Base-by-base conservation (phyloP, 1,140 invertebrate genomes). In the Diorhabda carinulata region DNA sequence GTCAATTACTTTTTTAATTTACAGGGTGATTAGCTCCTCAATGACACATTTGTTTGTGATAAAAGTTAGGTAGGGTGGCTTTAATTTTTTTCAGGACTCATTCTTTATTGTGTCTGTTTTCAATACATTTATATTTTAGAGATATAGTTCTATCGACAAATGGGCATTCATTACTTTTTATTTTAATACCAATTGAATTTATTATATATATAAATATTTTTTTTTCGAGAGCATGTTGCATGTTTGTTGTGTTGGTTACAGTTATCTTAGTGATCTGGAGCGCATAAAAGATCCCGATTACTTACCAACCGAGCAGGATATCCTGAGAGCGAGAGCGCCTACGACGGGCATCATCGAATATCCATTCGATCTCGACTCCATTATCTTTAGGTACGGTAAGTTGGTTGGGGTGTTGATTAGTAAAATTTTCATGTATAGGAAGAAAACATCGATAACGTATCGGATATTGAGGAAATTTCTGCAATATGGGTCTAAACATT, bases 281-380 rank as follows among this genome's bases (percentile, higher is more conserved):
- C 88, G 97, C 84, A 97, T 99, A 81, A 90, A 94, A 82, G 85
- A 86, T 73, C 84, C 90, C 58, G 94, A 98, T 83, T 99, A 94
- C 85, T 87, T 98, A 80, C 96, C 96, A 52, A 95, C 95, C 68
- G 92, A 98, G 83, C 96, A 98, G 87, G 96, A 98, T 84, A 98
- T 98, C 84, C 88, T 98, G 68, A 87, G 96, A 79, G 96, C 96
- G 83, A 89, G 97, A 87, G 95, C 95, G 79, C 96, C 96, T 56
- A 98, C 97, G 69, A 98, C 96, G 71, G 92, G 95, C 75, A 98
- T 98, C 83, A 93, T 98, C 84, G 97, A 98, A 85, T 98, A 98
- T 87, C 96, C 96, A 73, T 98, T 98, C 86, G 96, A 98, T 90
- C 87, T 98, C 86, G 96, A 98, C 86, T 95, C 93, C 83, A 97